A percentile compares a stretch with the other conserved stretches of the same genome.
phyloP scores from a whole-genome alignment of 1,140 invertebrate species.

The Solen grandis region DNA sequence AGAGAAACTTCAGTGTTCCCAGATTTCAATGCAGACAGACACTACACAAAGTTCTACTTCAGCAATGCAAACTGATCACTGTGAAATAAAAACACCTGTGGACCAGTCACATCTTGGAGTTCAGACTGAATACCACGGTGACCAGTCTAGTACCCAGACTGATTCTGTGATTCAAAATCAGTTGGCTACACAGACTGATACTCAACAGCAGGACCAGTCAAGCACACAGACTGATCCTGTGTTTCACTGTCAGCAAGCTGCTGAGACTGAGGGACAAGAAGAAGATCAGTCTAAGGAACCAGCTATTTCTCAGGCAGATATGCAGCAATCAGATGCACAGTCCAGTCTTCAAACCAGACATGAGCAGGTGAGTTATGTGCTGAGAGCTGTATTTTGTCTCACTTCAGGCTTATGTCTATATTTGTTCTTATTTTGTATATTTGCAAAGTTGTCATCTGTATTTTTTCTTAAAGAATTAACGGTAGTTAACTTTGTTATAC shows the following conservation, averaged over 20 bases:
- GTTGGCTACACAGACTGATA: constrained; percentile 11
- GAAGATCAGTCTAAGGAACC: not conserved
- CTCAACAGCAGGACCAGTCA: constrained; percentile 16
- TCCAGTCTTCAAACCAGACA: too few relatives aligned
- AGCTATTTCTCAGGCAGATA: too few relatives aligned
- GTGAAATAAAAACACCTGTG: too few relatives aligned
- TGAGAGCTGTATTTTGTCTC: too few relatives aligned
- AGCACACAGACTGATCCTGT: constrained; percentile 16
- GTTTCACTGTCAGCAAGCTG: not conserved
- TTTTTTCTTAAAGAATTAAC: too few relatives aligned
- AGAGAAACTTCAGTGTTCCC: constrained; percentile 6
- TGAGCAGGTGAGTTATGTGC: too few relatives aligned
- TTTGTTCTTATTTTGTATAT: too few relatives aligned
- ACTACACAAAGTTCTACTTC: not conserved
- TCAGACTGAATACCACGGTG: not conserved
- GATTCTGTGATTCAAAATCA: constrained; percentile 30
- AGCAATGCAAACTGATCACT: not conserved
- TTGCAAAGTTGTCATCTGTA: too few relatives aligned
- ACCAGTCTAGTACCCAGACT: constrained; percentile 35
- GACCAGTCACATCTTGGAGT: not conserved
- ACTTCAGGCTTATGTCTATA: too few relatives aligned
- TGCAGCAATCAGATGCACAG: too few relatives aligned
- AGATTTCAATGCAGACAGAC: not conserved
- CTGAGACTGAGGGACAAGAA: not conserved
- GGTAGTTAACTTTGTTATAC: too few relatives aligned